These are phyloP conservation scores for Prunella fulvescens DNA, from an alignment of 2,113 vertebrate genomes.

Conservation along the genomic window DNA sequence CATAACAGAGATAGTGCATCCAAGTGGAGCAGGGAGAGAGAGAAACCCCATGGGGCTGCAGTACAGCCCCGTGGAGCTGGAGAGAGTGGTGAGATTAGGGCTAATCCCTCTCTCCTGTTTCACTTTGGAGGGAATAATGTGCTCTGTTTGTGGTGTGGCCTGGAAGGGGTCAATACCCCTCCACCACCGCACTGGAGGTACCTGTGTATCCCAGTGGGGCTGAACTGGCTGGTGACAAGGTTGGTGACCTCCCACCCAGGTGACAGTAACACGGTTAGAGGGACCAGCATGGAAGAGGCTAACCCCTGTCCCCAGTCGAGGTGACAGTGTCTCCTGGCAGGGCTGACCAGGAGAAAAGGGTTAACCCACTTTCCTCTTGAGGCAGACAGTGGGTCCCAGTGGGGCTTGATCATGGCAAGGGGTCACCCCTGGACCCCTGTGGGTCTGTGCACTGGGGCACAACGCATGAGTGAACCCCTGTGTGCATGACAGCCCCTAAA, in stretches of 20 bases:
- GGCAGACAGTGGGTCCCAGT: no score
- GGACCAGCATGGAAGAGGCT: neutral
- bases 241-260: neutral
- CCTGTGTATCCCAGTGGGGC: neutral
- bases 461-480: fast-evolving
- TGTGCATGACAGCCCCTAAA: neutral
- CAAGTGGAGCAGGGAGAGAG: neutral
- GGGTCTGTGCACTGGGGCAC: neutral
- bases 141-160: neutral
- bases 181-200: fast-evolving
- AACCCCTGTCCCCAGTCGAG: neutral
- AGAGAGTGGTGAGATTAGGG: neutral
- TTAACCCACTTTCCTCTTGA: neutral
- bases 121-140: neutral
- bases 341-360: neutral
- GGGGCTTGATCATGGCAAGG: neutral
- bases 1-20: neutral
- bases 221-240: neutral
- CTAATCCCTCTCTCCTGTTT: neutral
- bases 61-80: neutral
- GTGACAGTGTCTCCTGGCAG: neutral
- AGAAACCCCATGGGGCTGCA: neutral
- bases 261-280: neutral
- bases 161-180: neutral
- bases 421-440: neutral